These are phyloP conservation scores for Actenoides lindsayi DNA, from an alignment of 2,113 vertebrate genomes.

Conservation along the genomic window DNA sequence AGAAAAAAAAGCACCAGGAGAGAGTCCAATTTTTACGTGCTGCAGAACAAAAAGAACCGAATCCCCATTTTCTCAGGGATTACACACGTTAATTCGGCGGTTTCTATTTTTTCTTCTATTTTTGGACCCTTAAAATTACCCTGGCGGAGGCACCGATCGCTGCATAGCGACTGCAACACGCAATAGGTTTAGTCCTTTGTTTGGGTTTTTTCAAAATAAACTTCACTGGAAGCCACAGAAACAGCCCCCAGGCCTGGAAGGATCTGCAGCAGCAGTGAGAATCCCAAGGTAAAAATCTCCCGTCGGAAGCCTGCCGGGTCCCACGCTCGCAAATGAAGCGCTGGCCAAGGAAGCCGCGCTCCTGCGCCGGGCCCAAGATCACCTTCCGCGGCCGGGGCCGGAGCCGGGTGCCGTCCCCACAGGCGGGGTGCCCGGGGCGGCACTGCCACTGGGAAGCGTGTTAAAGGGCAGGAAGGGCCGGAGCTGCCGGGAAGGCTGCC, in stretches of 20 bases:
- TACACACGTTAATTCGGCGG: background rate
- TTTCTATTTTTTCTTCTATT: background rate
- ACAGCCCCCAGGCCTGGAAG: background rate
- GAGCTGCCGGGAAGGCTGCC: background rate
- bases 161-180: accelerated
- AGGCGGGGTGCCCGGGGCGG: background rate
- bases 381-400: background rate
- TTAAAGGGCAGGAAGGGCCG: background rate
- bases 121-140: background rate
- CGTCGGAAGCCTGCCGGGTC: background rate
- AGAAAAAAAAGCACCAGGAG: background rate
- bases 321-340: accelerated
- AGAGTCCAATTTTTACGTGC: background rate
- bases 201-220: no score
- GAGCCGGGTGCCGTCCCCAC: background rate
- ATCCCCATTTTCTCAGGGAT: background rate
- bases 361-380: background rate
- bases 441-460: background rate
- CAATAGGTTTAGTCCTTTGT: no score
- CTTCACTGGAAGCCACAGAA: background rate
- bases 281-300: background rate
- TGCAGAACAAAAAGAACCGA: background rate
- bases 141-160: accelerated
- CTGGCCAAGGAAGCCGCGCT: background rate
- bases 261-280: accelerated